Conservation (phyloP, 2,888 invertebrate genomes). For the Cosmopolites sordidus region DNA sequence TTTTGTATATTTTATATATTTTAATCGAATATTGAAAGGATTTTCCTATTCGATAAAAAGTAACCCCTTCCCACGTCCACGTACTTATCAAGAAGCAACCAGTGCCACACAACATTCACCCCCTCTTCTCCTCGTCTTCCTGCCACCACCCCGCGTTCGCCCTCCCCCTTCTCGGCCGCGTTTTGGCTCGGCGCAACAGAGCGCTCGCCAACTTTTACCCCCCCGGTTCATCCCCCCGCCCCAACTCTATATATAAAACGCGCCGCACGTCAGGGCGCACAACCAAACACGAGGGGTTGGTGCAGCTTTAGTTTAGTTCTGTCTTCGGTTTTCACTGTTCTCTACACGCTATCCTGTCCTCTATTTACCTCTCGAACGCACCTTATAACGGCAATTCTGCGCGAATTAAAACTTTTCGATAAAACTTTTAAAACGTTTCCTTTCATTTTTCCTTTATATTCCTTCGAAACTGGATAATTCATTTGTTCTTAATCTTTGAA, state of each 20-base stretch:
- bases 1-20: too few relatives aligned
- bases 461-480: too few relatives aligned
- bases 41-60: neutral
- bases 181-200: constrained; percentile 22
- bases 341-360: constrained; percentile 23
- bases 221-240: constrained; percentile 13
- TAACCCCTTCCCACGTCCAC: neutral
- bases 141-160: neutral
- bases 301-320: constrained; percentile 27
- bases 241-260: constrained; percentile 17
- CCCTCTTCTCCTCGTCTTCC: neutral
- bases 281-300: constrained; percentile 27
- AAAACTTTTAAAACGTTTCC: constrained; percentile 8
- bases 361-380: constrained; percentile 13
- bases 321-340: constrained; percentile 24
- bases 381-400: constrained; percentile 2
- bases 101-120: constrained; percentile 23
- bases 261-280: constrained; percentile 22
- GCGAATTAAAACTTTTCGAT: constrained; percentile 9
- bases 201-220: constrained; percentile 18
- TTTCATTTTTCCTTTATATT: constrained; percentile 12
- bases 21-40: too few relatives aligned
- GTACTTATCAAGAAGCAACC: constrained; percentile 23
- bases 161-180: constrained; percentile 1
- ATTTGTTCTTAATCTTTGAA: too few relatives aligned